phyloP scores from a whole-genome alignment of 2,113 vertebrate genomes.

The Ahaetulla prasina region DNA sequence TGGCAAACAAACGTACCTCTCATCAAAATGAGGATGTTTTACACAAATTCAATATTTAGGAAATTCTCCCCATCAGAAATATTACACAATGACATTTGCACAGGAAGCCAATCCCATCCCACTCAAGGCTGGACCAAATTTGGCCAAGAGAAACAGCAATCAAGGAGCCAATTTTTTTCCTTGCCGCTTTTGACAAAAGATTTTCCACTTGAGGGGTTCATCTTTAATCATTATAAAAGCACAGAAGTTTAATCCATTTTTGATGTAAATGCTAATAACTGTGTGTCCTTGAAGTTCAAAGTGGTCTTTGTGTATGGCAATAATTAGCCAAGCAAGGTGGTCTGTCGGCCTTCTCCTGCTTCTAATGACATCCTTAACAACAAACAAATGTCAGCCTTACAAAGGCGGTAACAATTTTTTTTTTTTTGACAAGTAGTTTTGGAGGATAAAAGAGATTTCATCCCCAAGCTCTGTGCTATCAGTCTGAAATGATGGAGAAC shows the following conservation, averaged over 20 bases:
- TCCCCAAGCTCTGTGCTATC: not conserved
- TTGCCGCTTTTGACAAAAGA: conserved; percentile 68
- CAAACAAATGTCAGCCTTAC: conserved; percentile 86
- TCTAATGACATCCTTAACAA: conserved; percentile 91
- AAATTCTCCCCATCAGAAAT: conserved; percentile 26
- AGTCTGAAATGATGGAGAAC: not conserved
- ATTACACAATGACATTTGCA: not conserved
- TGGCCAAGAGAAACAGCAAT: conserved; percentile 45
- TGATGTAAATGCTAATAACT: conserved; percentile 84
- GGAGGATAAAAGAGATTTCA: conserved; percentile 44
- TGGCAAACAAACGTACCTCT: conserved; percentile 5
- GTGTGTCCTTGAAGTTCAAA: conserved; percentile 92
- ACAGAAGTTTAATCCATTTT: conserved; percentile 84
- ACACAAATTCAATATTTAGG: conserved; percentile 41
- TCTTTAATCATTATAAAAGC: conserved; percentile 84
- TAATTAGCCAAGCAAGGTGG: conserved; percentile 84
- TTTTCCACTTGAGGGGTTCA: conserved; percentile 74
- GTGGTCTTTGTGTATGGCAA: conserved; percentile 77
- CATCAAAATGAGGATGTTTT: conserved; percentile 1
- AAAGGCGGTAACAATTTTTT: conserved; percentile 56
- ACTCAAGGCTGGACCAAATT: conserved; percentile 40
- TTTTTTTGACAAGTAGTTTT: conserved; percentile 66
- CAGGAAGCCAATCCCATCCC: not conserved
- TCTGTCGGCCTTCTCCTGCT: conserved; percentile 80
- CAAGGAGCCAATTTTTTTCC: conserved; percentile 60